These are phyloP conservation scores for Pipistrellus nathusii DNA, from an alignment of 2,797 vertebrate species.

Conservation along the genomic window DNA sequence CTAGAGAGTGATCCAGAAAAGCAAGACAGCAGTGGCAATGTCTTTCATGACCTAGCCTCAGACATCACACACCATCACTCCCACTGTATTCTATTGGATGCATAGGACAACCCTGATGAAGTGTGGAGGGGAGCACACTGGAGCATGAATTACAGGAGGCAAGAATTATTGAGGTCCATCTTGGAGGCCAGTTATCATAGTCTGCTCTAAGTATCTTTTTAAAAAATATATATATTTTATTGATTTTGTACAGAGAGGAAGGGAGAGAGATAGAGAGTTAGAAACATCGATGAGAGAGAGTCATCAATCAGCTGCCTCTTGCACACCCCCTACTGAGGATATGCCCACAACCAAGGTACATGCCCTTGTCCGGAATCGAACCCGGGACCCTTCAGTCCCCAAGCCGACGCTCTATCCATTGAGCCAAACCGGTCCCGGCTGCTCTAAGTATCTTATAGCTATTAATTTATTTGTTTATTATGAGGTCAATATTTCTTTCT, in stretches of 20 bases:
- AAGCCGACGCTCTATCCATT: no score
- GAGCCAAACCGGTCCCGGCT: no score
- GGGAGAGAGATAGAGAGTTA: no score
- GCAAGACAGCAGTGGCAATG: not conserved
- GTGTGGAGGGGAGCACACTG: not conserved
- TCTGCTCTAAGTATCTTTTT: not conserved
- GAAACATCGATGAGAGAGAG: no score
- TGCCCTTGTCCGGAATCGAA: no score
- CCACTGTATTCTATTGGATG: not conserved
- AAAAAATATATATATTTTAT: no score
- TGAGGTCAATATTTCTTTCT: not conserved
- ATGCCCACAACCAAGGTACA: no score
- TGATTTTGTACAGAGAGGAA: no score
- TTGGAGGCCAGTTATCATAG: not conserved
- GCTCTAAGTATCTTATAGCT: not conserved
- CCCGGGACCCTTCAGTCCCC: no score
- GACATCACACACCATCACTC: not conserved
- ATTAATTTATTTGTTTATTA: constrained; percentile 14
- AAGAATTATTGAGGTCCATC: not conserved
- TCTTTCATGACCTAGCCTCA: not conserved
- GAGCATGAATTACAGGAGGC: not conserved
- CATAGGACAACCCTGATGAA: not conserved
- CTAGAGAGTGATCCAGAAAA: not conserved
- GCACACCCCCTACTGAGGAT: no score
- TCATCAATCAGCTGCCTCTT: no score